phyloP scores from a whole-genome alignment of 2,113 vertebrate species.

The Bubo blakistoni region DNA sequence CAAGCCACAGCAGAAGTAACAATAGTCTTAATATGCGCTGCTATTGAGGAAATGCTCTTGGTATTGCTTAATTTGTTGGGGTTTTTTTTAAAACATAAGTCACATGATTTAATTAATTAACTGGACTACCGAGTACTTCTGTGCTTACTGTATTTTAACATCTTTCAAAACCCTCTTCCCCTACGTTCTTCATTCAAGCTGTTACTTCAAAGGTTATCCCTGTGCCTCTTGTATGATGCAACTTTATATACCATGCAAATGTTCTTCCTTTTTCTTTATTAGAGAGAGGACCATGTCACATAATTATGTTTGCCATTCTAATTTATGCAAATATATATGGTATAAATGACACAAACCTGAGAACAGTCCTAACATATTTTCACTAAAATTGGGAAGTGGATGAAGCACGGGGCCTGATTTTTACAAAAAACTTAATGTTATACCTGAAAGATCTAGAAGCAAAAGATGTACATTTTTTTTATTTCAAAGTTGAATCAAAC shows the following conservation, averaged over 20 bases:
- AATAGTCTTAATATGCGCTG: background rate
- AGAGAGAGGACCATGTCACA: background rate
- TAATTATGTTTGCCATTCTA: background rate
- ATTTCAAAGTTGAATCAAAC: background rate
- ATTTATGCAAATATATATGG: background rate
- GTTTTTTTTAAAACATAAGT: background rate
- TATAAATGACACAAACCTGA: background rate
- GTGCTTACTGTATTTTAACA: background rate
- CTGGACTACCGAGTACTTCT: background rate
- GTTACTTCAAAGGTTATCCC: background rate
- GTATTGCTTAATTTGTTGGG: background rate
- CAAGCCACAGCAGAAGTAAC: background rate
- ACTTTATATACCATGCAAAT: background rate
- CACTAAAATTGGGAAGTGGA: background rate
- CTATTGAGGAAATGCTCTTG: background rate
- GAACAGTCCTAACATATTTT: background rate
- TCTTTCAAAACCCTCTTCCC: background rate
- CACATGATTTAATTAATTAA: background rate
- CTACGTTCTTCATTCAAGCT: background rate
- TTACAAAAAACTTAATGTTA: background rate
- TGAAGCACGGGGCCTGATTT: background rate
- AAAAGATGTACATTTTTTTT: background rate
- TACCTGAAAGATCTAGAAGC: background rate
- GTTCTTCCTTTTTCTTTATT: background rate
- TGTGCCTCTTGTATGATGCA: rapidly evolving